phyloP scores from a whole-genome alignment of 2,888 invertebrate genomes.

The Rhamphomyia laevipes region DNA sequence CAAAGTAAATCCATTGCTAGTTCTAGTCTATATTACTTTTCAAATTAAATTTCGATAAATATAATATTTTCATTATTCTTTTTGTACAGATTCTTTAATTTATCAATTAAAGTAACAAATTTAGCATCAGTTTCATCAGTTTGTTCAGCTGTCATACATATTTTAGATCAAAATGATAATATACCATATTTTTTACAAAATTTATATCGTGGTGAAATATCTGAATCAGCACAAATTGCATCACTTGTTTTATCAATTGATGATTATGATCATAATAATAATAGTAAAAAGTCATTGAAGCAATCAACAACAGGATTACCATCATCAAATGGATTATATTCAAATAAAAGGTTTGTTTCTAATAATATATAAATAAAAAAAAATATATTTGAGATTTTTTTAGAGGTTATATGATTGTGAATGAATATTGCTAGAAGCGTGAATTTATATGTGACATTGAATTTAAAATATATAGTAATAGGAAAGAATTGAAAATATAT shows the following conservation, averaged over 20 bases:
- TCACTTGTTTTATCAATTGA: slow-evolving; percentile 58
- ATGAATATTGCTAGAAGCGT: not conserved
- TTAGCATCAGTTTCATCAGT: slow-evolving; percentile 66
- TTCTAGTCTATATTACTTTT: no score
- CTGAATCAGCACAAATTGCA: slow-evolving; percentile 60
- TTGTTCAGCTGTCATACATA: slow-evolving; percentile 67
- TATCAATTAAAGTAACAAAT: slow-evolving; percentile 73
- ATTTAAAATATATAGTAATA: no score
- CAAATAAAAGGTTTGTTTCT: slow-evolving; percentile 9
- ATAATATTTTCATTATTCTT: no score
- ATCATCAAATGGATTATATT: slow-evolving; percentile 2
- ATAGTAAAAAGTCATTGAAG: slow-evolving; percentile 2
- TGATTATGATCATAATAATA: slow-evolving; percentile 8
- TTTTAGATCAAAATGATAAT: slow-evolving; percentile 82
- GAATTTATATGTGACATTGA: no score
- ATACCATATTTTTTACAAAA: slow-evolving; percentile 58
- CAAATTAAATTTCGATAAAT: not conserved
- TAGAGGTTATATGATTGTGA: no score
- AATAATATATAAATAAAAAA: not conserved
- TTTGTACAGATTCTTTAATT: slow-evolving; percentile 51
- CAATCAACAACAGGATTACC: slow-evolving; percentile 1
- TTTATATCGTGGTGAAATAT: slow-evolving; percentile 57
- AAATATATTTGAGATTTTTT: not conserved
- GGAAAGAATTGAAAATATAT: no score
- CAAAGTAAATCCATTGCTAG: no score